Evolutionary conservation across 2,888 invertebrate species (phyloP), one percentile per base, ranked within the genome.

Genomic region (Lingula anatina): DNA sequence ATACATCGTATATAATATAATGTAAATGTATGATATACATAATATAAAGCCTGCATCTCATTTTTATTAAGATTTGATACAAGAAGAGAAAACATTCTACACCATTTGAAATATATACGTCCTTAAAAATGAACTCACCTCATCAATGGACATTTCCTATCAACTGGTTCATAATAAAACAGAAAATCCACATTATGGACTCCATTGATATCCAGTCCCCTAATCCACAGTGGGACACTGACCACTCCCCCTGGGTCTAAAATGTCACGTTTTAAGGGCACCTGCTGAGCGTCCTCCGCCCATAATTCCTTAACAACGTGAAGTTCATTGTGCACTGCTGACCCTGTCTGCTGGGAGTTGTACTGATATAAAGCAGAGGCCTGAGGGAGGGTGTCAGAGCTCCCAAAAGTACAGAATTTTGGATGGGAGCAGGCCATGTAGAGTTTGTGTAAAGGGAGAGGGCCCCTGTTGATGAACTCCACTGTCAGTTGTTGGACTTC

Each of bases 401-500:
- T 51, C 36, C 79, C 80, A 23, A 86, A 76, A 3, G 83, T 80
- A 64, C 85, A 78, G 54, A 87, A 81, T 62, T 85, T 84, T 0
- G 88, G 87, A 61, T 84, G 83, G 0, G 86, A 85, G 9, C 87
- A 85, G 0, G 85, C 85, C 50, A 89, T 73, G 46, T 66, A 61
- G 7, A 76, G 62, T 51, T 62, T 65, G 39, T 61, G 62, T 31
- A 76, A 51, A 1, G 71, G 81, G 70, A 87, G 79, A 24, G 84
- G 81, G 20, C 54, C 84, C 82, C 46, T 51, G 12, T 89, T 88
- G 27, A 83, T 83, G 47, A 89, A 80, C 60, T 85, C 84, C 20
- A 89, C 81, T 45, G 83, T 82, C 15, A 88, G 78, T 46, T 80
- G 81, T 60, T 85, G 83, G 59, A 90, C 80, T 77, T 90, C 88